A percentile compares a stretch with the other conserved stretches of the same genome.
Evolutionary conservation across 2,888 invertebrate genomes (phyloP).

Genomic region (Lithophane ornitopus): DNA sequence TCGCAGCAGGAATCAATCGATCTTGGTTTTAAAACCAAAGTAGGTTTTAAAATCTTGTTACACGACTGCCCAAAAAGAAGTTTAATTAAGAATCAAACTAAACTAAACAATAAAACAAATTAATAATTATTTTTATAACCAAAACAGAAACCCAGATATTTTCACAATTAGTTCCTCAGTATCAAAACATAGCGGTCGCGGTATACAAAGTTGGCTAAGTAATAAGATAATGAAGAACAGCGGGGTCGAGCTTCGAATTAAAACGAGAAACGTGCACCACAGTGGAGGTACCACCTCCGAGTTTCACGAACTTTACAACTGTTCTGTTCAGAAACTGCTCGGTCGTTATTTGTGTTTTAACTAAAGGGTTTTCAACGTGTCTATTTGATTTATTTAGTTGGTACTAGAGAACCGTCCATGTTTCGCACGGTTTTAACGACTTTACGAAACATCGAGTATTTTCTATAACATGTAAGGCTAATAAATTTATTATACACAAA

Average conservation of each 20-base stretch:
- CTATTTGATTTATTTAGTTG: conserved; percentile 8
- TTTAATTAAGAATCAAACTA: no score
- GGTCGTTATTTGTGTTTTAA: conserved; percentile 18
- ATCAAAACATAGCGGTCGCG: conserved; percentile 75
- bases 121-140: no score
- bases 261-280: conserved; percentile 80
- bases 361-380: neutral
- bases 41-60: no score
- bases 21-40: no score
- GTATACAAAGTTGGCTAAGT: conserved; percentile 87
- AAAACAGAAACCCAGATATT: no score
- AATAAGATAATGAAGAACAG: conserved; percentile 90
- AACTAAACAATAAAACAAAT: no score
- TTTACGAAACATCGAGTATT: no score
- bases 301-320: conserved; percentile 34
- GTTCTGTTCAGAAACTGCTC: conserved; percentile 5
- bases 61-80: no score
- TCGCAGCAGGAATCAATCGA: no score
- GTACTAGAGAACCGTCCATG: neutral
- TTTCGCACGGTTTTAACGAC: no score
- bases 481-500: no score
- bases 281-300: conserved; percentile 62
- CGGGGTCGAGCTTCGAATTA: conserved; percentile 89
- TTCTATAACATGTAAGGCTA: no score
- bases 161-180: conserved; percentile 46